Evolutionary conservation across 2,888 invertebrate species (phyloP), one percentile per base, ranked within the genome.

Genomic region (Pollenia griseotomentosa): DNA sequence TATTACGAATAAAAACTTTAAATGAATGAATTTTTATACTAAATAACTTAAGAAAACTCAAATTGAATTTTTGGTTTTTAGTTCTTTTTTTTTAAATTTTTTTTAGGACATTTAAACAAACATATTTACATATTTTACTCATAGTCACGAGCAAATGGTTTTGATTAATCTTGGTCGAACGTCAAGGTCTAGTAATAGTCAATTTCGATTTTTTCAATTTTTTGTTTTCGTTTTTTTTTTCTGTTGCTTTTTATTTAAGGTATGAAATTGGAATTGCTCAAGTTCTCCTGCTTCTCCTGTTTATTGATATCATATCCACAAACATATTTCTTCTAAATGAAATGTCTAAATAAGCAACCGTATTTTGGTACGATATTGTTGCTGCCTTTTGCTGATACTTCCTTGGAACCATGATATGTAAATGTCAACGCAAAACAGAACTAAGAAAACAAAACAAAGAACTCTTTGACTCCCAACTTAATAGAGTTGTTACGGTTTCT

Each of bases 121-220:
- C 73, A 71, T 78, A 81, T 81, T 81, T 85, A n/a, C 40, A 14
- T 42, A 75, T 65, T 81, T 77, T 61, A 63, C 77, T 63, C 51
- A 70, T 19, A 81, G 87, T 87, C 87, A 87, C 87, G 87, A 87
- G 84, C 84, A 81, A 73, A 84, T 83, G 42, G 65, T 81, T 81
- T 74, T 84, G 87, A 87, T 87, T 81, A 87, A 87, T 87, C 87
- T 87, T 68, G 81, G 71, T 78, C 81, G 66, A 87, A 87, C 84
- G 81, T 84, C 87, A 87, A 87, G 87, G 87, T 87, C 87, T 87
- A 77, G 81, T 81, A 84, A 84, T 87, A 87, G 84, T 84, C 81
- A 87, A 81, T 84, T 84, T 87, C 53, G 55, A 68, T 66, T 78
- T 85, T 82, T 75, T 66, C 71, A 46, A 57, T 11, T 53, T 68